Base-by-base conservation (phyloP, 2,888 invertebrate species). In the Willowsia nigromaculata region DNA sequence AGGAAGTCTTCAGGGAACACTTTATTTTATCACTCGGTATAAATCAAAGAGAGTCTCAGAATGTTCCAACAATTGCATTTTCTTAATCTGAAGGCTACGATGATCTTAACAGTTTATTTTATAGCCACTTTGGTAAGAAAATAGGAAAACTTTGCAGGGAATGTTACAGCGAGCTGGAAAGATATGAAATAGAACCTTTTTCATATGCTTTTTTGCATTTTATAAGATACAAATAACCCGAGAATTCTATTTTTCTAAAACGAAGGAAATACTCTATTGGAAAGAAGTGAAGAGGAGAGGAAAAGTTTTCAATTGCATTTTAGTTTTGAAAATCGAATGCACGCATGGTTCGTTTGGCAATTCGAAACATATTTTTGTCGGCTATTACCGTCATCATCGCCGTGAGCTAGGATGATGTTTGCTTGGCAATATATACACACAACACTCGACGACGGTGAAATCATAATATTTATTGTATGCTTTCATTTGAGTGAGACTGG, bases 281-380 rank as follows among this genome's bases (percentile, higher is more conserved):
- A 5, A 53, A 18, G 18, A 53, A 7, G 7, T 2, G 43, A 1
- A 18, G 53, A 50, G 1, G 30, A 33, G 30, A 22, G 5, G 47
- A 47, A 40, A 25, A 18, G 47, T 9, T 43, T 53, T 13, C 4
- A 78, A 59, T 80, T 74, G 37, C 15, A 71, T 50, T 71, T 13
- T 13, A 84, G 53, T 37, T 68, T 33, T 33, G 7, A 68, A 68
- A 50, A 47, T n/a, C n/a, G n/a, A 40, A 56, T 18, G 74, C n/a
- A 7, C 25, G 9, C 50, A 74, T 25, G 86, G 86, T 86, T 86
- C 86, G 86, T 86, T 86, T 59, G 68, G 11, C 86, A 87, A 87
- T 86, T 81, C 37, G n/a, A 18, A 56, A 80, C 33, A 33, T 30
- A 13, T 62, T 62, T 62, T n/a, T 53, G 53, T 18, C 18, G 6